Percentiles rank a stretch among this genome's conserved stretches.
These are phyloP conservation scores for Acestrorhynchus altus DNA, from an alignment of 2,797 vertebrate genomes.

Conservation along the genomic window DNA sequence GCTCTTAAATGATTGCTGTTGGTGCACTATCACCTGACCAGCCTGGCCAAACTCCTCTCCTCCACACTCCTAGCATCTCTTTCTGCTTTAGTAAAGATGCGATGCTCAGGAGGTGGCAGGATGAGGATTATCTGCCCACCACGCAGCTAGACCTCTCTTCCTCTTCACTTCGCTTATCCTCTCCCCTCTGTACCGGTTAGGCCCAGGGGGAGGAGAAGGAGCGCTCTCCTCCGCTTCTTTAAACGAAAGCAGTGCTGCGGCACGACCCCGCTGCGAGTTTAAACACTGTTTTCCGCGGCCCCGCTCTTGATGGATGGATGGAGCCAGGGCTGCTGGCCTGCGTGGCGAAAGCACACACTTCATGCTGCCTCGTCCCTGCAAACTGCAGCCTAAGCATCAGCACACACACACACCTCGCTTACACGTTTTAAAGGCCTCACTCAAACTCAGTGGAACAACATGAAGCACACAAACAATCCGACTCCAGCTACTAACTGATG, in stretches of 20 bases:
- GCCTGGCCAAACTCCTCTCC: slow-evolving; percentile 15
- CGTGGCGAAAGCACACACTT: slow-evolving; percentile 10
- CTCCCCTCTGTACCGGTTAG: slow-evolving; percentile 38
- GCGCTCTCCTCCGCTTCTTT: slow-evolving; percentile 20
- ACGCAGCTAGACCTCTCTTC: slow-evolving; percentile 41
- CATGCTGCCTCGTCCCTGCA: slow-evolving; percentile 27
- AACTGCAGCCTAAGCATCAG: slow-evolving; percentile 1
- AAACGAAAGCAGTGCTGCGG: slow-evolving; percentile 27
- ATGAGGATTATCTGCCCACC: slow-evolving; percentile 29
- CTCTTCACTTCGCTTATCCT: slow-evolving; percentile 42
- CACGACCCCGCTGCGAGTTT: slow-evolving; percentile 42
- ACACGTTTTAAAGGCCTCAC: slow-evolving; percentile 1
- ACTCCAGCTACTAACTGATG: not conserved
- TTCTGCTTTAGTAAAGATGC: slow-evolving; percentile 24
- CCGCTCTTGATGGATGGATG: slow-evolving; percentile 43
- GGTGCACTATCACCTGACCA: slow-evolving; percentile 2
- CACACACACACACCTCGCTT: slow-evolving; percentile 3
- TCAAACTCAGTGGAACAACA: slow-evolving; percentile 9
- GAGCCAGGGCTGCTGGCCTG: slow-evolving; percentile 21
- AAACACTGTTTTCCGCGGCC: slow-evolving; percentile 42
- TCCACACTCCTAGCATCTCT: slow-evolving; percentile 9
- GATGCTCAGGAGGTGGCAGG: not conserved
- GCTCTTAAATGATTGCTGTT: slow-evolving; percentile 11
- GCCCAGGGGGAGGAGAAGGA: slow-evolving; percentile 10
- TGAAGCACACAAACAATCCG: slow-evolving; percentile 4